A percentile compares a stretch with the other conserved stretches of the same genome.
phyloP scores from a whole-genome alignment of 2,797 vertebrate genomes.

The Enteromius viviparus region DNA sequence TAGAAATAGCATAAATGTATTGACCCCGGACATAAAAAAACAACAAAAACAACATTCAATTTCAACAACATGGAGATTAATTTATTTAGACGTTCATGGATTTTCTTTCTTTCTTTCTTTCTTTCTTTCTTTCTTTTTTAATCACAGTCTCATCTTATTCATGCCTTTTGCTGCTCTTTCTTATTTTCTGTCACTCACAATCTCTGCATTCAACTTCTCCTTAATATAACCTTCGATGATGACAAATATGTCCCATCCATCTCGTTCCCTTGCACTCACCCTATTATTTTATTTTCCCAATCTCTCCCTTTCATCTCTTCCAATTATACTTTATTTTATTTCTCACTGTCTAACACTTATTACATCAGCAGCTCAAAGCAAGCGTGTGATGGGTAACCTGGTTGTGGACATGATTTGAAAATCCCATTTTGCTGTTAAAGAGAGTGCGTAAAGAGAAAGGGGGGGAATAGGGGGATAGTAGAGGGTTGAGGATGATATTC shows the following conservation, averaged over 20 bases:
- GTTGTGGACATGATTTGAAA: slow-evolving; percentile 30
- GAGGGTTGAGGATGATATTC: slow-evolving; percentile 19
- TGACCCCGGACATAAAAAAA: too few species aligned
- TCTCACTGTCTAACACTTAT: not conserved
- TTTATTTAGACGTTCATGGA: not conserved
- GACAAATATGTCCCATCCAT: not conserved
- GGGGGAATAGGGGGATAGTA: not conserved
- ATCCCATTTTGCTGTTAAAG: slow-evolving; percentile 23
- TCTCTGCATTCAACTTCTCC: not conserved
- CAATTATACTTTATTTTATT: slow-evolving; percentile 14
- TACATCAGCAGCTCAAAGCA: slow-evolving; percentile 16
- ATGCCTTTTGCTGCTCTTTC: not conserved
- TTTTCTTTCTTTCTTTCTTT: not conserved
- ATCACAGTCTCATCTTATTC: not conserved
- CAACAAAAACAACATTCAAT: too few species aligned
- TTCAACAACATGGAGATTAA: not conserved
- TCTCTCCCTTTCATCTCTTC: slow-evolving; percentile 8
- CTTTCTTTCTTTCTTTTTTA: not conserved
- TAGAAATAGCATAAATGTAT: not conserved
- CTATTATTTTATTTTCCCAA: slow-evolving; percentile 23
- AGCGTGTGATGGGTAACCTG: slow-evolving; percentile 1
- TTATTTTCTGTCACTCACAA: not conserved
- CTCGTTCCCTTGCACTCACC: not conserved
- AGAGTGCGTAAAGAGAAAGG: not conserved
- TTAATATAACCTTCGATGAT: not conserved